A percentile compares a stretch with the other conserved stretches of the same genome.
phyloP scores from a whole-genome alignment of 2,797 vertebrate genomes.

The Periophthalmus magnuspinnatus region DNA sequence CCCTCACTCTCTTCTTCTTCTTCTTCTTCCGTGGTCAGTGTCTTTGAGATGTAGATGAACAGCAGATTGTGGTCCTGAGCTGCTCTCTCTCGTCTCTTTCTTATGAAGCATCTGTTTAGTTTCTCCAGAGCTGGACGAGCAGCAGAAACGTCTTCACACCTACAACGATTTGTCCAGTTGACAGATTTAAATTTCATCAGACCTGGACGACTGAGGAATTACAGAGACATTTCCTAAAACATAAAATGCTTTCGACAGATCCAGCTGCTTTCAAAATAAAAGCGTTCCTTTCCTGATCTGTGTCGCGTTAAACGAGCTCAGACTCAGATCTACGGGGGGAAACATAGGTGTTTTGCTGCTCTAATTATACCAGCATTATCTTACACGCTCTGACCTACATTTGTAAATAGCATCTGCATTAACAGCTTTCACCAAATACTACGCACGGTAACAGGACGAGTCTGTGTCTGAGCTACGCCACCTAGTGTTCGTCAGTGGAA shows the following conservation, averaged over 20 bases:
- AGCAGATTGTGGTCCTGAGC: too few species aligned
- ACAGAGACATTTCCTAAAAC: too few species aligned
- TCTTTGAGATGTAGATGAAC: too few species aligned
- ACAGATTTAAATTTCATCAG: too few species aligned
- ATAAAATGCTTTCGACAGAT: neutral
- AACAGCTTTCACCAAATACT: neutral
- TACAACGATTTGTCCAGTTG: too few species aligned
- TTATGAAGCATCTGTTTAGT: too few species aligned
- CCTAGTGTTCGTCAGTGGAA: neutral
- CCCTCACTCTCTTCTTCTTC: too few species aligned
- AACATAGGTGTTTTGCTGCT: neutral
- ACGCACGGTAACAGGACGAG: neutral
- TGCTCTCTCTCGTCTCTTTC: too few species aligned
- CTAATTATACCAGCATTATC: neutral
- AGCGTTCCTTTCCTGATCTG: neutral
- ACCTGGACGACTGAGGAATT: too few species aligned
- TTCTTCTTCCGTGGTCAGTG: too few species aligned
- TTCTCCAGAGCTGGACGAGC: too few species aligned
- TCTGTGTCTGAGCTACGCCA: neutral
- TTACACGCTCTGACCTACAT: slow-evolving; percentile 3
- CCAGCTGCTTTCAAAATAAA: neutral
- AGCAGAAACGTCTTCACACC: too few species aligned
- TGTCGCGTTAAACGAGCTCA: neutral
- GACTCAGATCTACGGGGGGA: neutral
- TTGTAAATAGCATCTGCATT: neutral